Percentiles rank a stretch among this genome's conserved stretches.
phyloP scores from a whole-genome alignment of 2,888 invertebrate species.

The Epinotia nisella region DNA sequence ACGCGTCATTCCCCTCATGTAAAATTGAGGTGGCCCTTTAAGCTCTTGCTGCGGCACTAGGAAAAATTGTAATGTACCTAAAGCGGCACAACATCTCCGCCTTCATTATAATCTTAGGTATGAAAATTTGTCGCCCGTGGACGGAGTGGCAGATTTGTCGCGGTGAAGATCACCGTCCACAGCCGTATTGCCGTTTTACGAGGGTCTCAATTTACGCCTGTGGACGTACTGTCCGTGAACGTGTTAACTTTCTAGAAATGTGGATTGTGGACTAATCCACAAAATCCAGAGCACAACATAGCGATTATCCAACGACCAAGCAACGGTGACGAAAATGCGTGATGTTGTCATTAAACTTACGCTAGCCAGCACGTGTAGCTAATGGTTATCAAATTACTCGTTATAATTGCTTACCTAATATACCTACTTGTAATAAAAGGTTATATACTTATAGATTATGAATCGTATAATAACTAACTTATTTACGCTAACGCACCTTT shows the following conservation, averaged over 20 bases:
- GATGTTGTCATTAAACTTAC: constrained; percentile 15
- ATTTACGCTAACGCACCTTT: neutral
- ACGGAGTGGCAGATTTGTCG: too few relatives aligned
- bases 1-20: too few relatives aligned
- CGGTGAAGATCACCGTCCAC: too few relatives aligned
- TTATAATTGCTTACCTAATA: neutral
- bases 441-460: neutral
- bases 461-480: neutral
- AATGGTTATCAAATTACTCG: neutral
- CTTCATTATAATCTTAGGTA: too few relatives aligned
- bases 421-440: constrained; percentile 2
- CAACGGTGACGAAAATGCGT: constrained; percentile 3
- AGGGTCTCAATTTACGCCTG: too few relatives aligned
- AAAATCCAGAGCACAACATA: constrained; percentile 1
- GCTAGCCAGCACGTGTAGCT: neutral
- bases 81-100: too few relatives aligned
- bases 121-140: too few relatives aligned
- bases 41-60: too few relatives aligned
- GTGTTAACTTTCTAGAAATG: neutral
- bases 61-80: too few relatives aligned
- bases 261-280: neutral
- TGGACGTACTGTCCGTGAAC: too few relatives aligned
- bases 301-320: constrained; percentile 1
- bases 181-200: too few relatives aligned
- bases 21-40: too few relatives aligned